These are phyloP conservation scores for Podotricha telesiphe DNA, from an alignment of 2,888 invertebrate species.

Conservation along the genomic window DNA sequence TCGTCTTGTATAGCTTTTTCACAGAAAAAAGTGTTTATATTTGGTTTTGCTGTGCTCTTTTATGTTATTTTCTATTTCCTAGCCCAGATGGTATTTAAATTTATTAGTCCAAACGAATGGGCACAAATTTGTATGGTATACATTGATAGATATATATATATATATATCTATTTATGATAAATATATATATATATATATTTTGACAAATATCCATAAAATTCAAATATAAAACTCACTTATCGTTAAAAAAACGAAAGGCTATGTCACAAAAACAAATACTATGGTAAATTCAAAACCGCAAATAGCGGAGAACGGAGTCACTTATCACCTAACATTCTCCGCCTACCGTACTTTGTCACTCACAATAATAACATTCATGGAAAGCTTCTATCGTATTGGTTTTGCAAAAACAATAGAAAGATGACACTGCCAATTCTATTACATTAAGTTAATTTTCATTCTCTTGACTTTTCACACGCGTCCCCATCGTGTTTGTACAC, in stretches of 20 bases:
- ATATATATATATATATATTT: too few species aligned
- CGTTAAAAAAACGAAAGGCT: too few species aligned
- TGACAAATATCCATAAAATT: too few species aligned
- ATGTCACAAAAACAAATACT: too few species aligned
- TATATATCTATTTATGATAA: too few species aligned
- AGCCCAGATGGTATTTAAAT: conserved; percentile 13
- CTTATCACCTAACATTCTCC: too few species aligned
- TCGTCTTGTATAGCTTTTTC: conserved; percentile 1
- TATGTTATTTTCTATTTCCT: conserved; percentile 7
- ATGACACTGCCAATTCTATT: conserved; percentile 44
- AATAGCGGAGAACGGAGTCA: too few species aligned
- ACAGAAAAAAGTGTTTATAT: conserved; percentile 11
- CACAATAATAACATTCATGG: neutral
- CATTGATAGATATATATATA: too few species aligned
- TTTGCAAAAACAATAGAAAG: conserved; percentile 35
- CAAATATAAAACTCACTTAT: too few species aligned
- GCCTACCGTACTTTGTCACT: too few species aligned
- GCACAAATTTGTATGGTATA: too few species aligned
- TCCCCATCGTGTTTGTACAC: conserved; percentile 65
- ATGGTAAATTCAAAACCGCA: too few species aligned
- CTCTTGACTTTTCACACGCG: conserved; percentile 82
- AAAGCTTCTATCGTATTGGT: conserved; percentile 15
- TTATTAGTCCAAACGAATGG: neutral
- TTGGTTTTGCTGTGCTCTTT: conserved; percentile 7
- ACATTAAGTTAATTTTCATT: conserved; percentile 63